A percentile compares a stretch with the other conserved stretches of the same genome.
Evolutionary conservation across 2,797 vertebrate genomes (phyloP).

Genomic region (Austrolebias charrua): DNA sequence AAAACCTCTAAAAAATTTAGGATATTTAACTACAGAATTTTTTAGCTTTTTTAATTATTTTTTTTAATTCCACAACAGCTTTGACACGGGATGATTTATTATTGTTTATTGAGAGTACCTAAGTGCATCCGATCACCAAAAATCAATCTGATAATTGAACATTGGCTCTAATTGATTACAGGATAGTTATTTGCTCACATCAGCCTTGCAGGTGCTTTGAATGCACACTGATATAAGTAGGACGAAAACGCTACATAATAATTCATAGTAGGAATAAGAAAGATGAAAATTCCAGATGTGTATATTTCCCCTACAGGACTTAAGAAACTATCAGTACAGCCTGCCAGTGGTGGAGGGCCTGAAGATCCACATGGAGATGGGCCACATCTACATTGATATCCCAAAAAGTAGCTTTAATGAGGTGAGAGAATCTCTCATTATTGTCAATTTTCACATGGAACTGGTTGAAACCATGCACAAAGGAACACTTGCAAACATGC

Average conservation of each 20-base stretch:
- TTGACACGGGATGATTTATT: neutral
- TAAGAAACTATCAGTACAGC: slow-evolving; percentile 94
- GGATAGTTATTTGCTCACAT: neutral
- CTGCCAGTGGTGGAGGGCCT: slow-evolving; percentile 88
- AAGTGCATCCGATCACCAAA: neutral
- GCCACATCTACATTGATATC: slow-evolving; percentile 93
- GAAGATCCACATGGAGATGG: slow-evolving; percentile 94
- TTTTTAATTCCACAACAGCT: neutral
- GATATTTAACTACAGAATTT: neutral
- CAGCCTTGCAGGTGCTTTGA: neutral
- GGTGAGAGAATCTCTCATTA: slow-evolving; percentile 72
- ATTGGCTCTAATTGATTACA: neutral
- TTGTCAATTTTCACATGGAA: too few species aligned
- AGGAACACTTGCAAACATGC: neutral
- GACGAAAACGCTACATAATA: neutral
- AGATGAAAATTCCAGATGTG: neutral
- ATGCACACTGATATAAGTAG: neutral
- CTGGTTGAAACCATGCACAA: neutral
- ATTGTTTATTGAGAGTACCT: neutral
- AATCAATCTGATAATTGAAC: neutral
- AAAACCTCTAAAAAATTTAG: neutral
- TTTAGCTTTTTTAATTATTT: too few species aligned
- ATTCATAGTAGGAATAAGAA: neutral
- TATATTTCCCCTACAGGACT: slow-evolving; percentile 77
- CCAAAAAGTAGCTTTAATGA: slow-evolving; percentile 86